A percentile compares a stretch with the other conserved stretches of the same genome.
Evolutionary conservation across 2,797 vertebrate species (phyloP).

Genomic region (Scarus forsteni): DNA sequence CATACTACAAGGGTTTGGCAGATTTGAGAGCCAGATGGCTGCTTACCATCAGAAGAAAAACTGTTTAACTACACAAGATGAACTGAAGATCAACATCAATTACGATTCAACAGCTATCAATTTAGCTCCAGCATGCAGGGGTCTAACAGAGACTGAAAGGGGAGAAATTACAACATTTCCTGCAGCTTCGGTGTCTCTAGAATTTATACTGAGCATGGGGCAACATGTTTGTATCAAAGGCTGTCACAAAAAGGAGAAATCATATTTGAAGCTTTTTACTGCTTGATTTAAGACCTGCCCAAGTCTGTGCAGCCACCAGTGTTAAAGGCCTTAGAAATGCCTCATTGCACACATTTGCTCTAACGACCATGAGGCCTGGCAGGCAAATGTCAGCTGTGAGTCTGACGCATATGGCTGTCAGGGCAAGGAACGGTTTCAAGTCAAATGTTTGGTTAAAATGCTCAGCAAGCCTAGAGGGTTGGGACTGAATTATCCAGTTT

Average conservation of each 20-base stretch:
- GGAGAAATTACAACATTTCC: neutral
- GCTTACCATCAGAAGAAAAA: neutral
- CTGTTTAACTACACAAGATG: neutral
- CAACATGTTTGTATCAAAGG: neutral
- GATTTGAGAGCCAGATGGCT: constrained; percentile 3
- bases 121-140: neutral
- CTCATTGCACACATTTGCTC: constrained; percentile 10
- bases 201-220: neutral
- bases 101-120: neutral
- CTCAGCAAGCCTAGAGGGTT: neutral
- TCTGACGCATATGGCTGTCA: constrained; percentile 4
- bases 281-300: neutral
- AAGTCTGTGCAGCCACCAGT: neutral
- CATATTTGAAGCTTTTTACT: neutral
- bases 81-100: neutral
- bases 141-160: neutral
- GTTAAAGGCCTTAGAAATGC: neutral
- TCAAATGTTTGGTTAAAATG: constrained; percentile 14
- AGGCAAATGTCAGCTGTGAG: constrained; percentile 5
- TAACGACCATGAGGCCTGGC: constrained; percentile 3
- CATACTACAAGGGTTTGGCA: neutral
- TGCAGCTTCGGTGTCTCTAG: neutral
- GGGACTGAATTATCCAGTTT: neutral
- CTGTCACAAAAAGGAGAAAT: constrained; percentile 1
- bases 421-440: neutral